Evolutionary conservation across 2,888 invertebrate genomes (phyloP).

Genomic region (Dynastes tityus): DNA sequence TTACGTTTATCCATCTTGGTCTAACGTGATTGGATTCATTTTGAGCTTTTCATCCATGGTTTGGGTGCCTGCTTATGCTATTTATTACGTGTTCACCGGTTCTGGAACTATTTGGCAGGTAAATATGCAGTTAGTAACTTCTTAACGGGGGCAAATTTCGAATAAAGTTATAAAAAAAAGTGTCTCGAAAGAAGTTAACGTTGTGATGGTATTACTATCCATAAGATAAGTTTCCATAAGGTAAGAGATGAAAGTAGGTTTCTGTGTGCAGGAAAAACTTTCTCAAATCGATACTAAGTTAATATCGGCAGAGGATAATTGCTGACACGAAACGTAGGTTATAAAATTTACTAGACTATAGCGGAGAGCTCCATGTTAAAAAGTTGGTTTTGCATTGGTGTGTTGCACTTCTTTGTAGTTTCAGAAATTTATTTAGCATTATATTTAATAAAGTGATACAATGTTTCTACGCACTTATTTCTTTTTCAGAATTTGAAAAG

Average conservation of each 20-base stretch:
- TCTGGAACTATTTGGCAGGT: slow-evolving; percentile 74
- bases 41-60: slow-evolving; percentile 79
- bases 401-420: background rate
- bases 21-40: slow-evolving; percentile 75
- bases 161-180: slow-evolving; percentile 7
- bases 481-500: slow-evolving; percentile 70
- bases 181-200: background rate
- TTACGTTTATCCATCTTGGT: slow-evolving; percentile 77
- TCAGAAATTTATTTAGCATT: no score
- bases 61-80: slow-evolving; percentile 77
- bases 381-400: background rate
- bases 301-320: slow-evolving; percentile 22
- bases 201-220: slow-evolving; percentile 23
- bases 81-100: slow-evolving; percentile 74
- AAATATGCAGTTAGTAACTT: slow-evolving; percentile 54
- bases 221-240: slow-evolving; percentile 35
- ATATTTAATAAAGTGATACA: no score
- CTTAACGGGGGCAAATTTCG: slow-evolving; percentile 3
- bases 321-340: background rate
- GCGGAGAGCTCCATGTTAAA: background rate
- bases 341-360: background rate
- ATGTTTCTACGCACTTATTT: slow-evolving; percentile 24
- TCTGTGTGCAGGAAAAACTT: slow-evolving; percentile 22
- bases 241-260: slow-evolving; percentile 22
- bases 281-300: slow-evolving; percentile 28